Evolutionary conservation across 2,888 invertebrate genomes (phyloP), one percentile per base, ranked within the genome.

Genomic region (Tipula confusa): DNA sequence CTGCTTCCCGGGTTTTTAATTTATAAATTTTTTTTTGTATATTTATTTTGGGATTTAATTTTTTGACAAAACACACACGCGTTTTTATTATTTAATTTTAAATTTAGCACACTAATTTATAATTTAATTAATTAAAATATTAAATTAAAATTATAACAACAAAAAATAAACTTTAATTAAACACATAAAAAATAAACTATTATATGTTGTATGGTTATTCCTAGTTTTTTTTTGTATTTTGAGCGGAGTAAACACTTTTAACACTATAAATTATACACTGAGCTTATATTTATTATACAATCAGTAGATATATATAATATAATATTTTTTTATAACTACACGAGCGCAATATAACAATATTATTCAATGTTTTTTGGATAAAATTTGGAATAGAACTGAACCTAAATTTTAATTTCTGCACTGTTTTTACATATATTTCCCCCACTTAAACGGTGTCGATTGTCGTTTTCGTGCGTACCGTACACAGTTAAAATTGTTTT

Each of bases 391-490:
- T 64, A 24, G 24, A 64, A 64, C 64, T 64, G 64, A 64, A 64
- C 24, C 24, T 64, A 64, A 64, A 64, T 9, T 64, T 64, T 64
- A 64, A 24, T 64, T 64, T 18, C 24, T 64, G 64, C 24, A 64
- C 24, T 18, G 64, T 64, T 64, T 64, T 64, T 64, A 64, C 64
- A 64, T 64, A 64, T 64, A 64, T 64, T 64, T 64, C 64, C 64
- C 64, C 64, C 64, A 64, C 64, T 64, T 24, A 64, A 64, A 64
- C 64, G 18, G 5, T 24, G 24, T 2, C n/a, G n/a, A n/a, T n/a
- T 64, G 64, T 64, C 64, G 64, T 18, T 24, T 64, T 64, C 64
- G 64, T 24, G 64, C 64, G 64, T 64, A 64, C 64, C 64, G 64
- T 64, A 64, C 64, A 64, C 64, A 64, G 64, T 64, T 24, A 64